Percentiles rank a stretch among this genome's conserved stretches.
Evolutionary conservation across 2,888 invertebrate species (phyloP).

Genomic region (Galeopsomyia nigrocyanea): DNA sequence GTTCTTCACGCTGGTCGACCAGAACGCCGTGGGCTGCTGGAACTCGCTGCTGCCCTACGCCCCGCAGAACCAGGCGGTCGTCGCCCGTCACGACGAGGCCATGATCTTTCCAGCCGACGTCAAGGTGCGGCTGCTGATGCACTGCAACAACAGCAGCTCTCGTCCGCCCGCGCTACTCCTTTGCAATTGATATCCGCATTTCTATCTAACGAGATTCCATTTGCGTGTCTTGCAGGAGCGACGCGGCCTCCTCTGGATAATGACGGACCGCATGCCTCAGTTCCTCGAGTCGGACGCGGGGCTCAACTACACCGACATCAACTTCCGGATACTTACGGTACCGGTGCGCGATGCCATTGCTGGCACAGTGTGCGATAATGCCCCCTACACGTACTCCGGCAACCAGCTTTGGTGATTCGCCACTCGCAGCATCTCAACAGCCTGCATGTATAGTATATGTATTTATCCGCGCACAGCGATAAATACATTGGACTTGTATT

Average conservation of each 20-base stretch:
- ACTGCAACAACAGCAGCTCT: no score
- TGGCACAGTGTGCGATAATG: constrained; percentile 80
- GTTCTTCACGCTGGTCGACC: constrained; percentile 83
- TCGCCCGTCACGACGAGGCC: constrained; percentile 82
- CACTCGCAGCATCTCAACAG: background rate
- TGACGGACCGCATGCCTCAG: constrained; percentile 86
- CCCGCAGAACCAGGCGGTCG: constrained; percentile 77
- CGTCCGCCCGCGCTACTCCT: no score
- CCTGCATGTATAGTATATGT: background rate
- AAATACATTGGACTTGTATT: no score
- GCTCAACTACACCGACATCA: constrained; percentile 81
- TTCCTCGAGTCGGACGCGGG: constrained; percentile 78
- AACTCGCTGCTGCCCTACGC: constrained; percentile 77
- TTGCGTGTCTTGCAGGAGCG: constrained; percentile 72
- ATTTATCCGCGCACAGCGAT: background rate
- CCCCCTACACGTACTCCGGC: constrained; percentile 56
- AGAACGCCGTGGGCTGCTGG: constrained; percentile 89
- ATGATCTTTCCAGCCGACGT: constrained; percentile 85
- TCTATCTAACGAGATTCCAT: no score
- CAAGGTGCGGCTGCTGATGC: constrained; percentile 73
- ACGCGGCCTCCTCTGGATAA: constrained; percentile 80
- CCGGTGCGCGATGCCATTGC: constrained; percentile 77
- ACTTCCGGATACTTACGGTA: constrained; percentile 82
- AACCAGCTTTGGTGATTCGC: constrained; percentile 58
- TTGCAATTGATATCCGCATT: no score